Conservation (phyloP, 2,113 vertebrate species). For the Grus americana region DNA sequence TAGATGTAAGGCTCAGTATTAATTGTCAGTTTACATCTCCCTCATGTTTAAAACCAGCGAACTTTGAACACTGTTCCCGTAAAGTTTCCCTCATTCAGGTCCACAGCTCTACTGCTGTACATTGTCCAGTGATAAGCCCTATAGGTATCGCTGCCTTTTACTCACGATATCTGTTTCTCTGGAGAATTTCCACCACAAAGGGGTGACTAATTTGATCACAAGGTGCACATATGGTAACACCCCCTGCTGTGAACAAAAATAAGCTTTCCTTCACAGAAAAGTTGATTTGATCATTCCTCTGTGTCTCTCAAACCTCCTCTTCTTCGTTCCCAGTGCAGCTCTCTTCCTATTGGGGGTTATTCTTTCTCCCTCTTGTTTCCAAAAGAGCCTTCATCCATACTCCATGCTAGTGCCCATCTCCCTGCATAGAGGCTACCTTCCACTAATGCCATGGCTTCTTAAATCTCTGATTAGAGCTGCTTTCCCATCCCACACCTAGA, state of each 20-base stretch:
- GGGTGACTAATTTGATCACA: conserved; percentile 43
- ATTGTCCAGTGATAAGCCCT: neutral
- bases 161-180: neutral
- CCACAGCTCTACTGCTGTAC: neutral
- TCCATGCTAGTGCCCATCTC: neutral
- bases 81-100: neutral
- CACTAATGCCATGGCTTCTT: neutral
- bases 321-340: neutral
- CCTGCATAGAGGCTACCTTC: neutral
- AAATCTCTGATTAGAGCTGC: neutral
- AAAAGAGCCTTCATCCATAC: neutral
- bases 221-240: conserved; percentile 51
- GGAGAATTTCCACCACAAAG: neutral
- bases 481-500: neutral
- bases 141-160: neutral
- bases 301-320: neutral
- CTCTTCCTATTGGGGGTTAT: neutral
- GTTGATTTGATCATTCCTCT: neutral
- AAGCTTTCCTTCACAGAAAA: conserved; percentile 24
- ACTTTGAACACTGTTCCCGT: neutral
- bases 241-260: conserved; percentile 47
- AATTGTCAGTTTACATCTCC: neutral
- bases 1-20: neutral
- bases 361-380: neutral
- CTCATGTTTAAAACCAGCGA: neutral